Base-by-base conservation (phyloP, 1,140 invertebrate species). In the Caenorhabditis briggsae region DNA sequence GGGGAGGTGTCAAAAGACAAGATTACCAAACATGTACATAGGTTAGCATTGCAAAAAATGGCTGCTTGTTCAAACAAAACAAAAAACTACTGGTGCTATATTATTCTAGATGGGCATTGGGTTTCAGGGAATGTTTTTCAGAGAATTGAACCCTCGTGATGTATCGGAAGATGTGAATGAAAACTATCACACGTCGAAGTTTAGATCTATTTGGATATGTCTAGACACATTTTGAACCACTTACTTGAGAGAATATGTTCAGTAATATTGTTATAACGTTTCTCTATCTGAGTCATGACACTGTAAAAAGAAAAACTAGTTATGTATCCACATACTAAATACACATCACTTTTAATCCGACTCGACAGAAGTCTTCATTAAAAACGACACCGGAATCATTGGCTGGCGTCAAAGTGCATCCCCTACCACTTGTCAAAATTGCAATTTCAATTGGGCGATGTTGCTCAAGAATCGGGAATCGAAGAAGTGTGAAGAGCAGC, bases 341-440 rank as follows among this genome's bases (percentile, higher is more conserved):
- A 78, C 46, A 50, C 70, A 78, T 78, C 70, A 78, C 43, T 78
- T 78, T 78, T 78, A 78, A 78, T 78, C 70, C 70, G 46, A 78
- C 43, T 53, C 70, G 70, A 50, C 70, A 78, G 70, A 78, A 78
- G 70, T 50, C 70, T 78, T 78, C 46, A 78, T 78, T 78, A 78
- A 78, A 78, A 41, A 23, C 23, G 11, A 50, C 50, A 53, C 46
- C 70, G 46, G 46, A 78, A 78, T 78, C 46, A 70, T 70, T 70
- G 64, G 43, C 16, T 46, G 64, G 64, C 64, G 64, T 70, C 70
- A 78, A 53, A 78, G 46, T 78, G 43, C 70, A 78, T 46, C 70
- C 20, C 2, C 33, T 18, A 2, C 46, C 70, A 18, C 70, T 78
- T 50, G 46, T 50, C 70, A 41, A 78, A 50, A 78, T 78, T 78